Evolutionary conservation across 2,113 vertebrate species (phyloP), one percentile per base, ranked within the genome.

Genomic region (Oceanites oceanicus): DNA sequence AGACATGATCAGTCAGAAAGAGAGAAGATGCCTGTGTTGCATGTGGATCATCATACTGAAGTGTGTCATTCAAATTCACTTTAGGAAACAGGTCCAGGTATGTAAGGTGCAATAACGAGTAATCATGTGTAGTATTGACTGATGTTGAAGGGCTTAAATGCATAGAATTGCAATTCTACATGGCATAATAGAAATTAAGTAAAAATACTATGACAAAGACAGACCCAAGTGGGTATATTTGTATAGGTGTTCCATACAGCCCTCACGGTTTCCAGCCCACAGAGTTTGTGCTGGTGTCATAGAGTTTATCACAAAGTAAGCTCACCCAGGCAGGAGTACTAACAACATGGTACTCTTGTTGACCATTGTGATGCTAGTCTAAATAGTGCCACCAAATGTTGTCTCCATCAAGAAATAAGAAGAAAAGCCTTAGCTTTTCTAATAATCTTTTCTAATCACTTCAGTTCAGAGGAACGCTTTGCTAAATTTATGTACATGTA

Each of bases 191-290:
- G 50, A 56, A 88, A 88, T 13, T 14, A n/a, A 88, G 7, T 6
- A 59, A 59, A 77, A 88, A 29, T 17, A 29, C 29, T 26, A 8
- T 15, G 30, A 23, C 22, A 78, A 55, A 77, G 55, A n/a, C n/a
- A 68, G 61, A 47, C 36, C 17, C 4, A 15, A 30, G 32, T 32
- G 17, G 8, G 20, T 56, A 9, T 58, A 18, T 77, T 74, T 78
- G 12, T n/a, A 5, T 3, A n/a, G 47, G n/a, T 68, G 34, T 13
- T 78, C 58, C 53, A 29, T 20, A 20, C 10, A 72, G 38, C 49
- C 47, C 30, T 61, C 29, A 13, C 0, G 0, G 63, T 45, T 70
- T 50, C 63, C 56, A 65, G 49, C 36, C 15, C 1, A 0, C 22
- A 42, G 55, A 20, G 11, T 63, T 34, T 22, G 19, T 71, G 84